Evolutionary conservation across 2,113 vertebrate genomes (phyloP), one percentile per base, ranked within the genome.

Genomic region (Zosterops pallidus): DNA sequence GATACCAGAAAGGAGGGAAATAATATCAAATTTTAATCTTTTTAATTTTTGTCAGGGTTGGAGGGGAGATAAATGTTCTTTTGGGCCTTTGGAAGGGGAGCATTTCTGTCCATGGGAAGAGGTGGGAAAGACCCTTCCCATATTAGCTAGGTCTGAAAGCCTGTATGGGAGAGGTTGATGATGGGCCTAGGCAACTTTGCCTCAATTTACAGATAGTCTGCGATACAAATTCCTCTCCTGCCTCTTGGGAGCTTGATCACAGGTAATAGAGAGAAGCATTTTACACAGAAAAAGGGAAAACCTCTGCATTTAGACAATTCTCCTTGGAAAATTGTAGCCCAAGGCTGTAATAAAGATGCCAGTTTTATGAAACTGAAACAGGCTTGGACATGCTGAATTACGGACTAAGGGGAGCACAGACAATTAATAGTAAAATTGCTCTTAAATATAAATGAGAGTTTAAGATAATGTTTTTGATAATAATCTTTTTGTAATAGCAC

Each of bases 381-480:
- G 86, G 35, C 25, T 92, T 78, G 95, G 86, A 88, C 88, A 89
- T 19, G 22, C 35, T 97, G 96, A 97, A 95, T 97, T 97, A 97
- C 83, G 71, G 96, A 97, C 86, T 94, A 75, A 97, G 68, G 79
- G 63, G 79, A 97, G 77, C 64, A 39, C 35, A 94, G 95, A 85
- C 81, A 96, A 96, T 98, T 97, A 97, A 95, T 96, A 92, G 91
- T 65, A 87, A 92, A 95, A 77, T 88, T 96, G 78, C 87, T 94
- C 70, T 97, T 82, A 97, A 97, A 95, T 96, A 93, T 95, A 97
- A 94, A 96, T 97, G 96, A 97, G 96, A 86, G 25, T 88, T 95
- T 95, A 90, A 63, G 94, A 90, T 96, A 96, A 95, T 92, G 80
- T 94, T 97, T 96, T 96, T 82, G 71, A 87, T 96, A 82, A 87